Base-by-base conservation (phyloP, 2,797 vertebrate genomes). In the Sus cebifrons region DNA sequence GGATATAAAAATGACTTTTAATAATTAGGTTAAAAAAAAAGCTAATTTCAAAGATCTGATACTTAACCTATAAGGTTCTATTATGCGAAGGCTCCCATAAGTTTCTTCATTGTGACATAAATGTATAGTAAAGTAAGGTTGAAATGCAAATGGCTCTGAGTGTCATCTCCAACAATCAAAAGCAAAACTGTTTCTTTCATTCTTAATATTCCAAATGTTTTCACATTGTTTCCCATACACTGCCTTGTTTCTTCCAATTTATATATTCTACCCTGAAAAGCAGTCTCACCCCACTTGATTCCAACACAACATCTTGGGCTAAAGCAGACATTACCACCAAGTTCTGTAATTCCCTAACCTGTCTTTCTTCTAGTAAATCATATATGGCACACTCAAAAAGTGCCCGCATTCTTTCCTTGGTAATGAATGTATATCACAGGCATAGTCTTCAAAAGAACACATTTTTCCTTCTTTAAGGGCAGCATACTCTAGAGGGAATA, bases 151-250 rank as follows among this genome's bases (percentile, higher is more conserved):
- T 27, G 29, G 27, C 13, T 85, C 62, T 90, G 44, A 87, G 78
- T 67, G 52, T 49, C 6, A 87, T 15, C 5, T 10, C 16, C 65
- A 74, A 40, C 15, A 56, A 90, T 73, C 49, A 68, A 89, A 86
- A 78, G 1, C 64, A 23, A 70, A 96, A 54, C 6, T 32, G 87
- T 95, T 25, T 77, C n/a, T 86, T 88, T 88, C 21, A 77, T 81
- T 97, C n/a, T 86, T 86, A 89, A 84, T 32, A 95, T 52, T 88
- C n/a, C 36, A 92, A 65, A 52, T 67, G 23, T 68, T 90, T 92
- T 88, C 6, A 68, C 20, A 89, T 82, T 65, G 18, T 74, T 92
- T 83, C 23, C 27, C 23, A n/a, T 16, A 75, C 27, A 25, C 4
- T 60, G 2, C 40, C 67, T 54, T 20, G 13, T 70, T 89, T 89